Evolutionary conservation across 2,888 invertebrate genomes (phyloP).

Genomic region (Phragmatobia fuliginosa): DNA sequence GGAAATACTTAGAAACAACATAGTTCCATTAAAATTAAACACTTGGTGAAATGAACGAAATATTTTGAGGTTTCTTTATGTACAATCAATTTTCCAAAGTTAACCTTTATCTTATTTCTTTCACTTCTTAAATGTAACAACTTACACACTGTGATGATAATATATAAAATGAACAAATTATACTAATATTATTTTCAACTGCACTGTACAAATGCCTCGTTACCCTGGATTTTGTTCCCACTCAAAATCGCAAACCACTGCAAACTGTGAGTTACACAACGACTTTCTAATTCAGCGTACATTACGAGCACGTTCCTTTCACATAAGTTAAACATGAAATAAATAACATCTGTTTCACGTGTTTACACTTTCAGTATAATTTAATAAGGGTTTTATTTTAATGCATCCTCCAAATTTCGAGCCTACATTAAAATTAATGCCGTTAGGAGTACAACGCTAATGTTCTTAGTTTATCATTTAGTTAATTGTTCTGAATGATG

Average conservation of each 20-base stretch:
- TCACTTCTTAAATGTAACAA: no score
- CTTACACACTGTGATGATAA: no score
- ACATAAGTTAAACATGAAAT: conserved; percentile 47
- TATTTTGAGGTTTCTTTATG: no score
- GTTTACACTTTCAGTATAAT: conserved; percentile 51
- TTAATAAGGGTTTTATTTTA: conserved; percentile 54
- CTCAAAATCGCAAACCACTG: conserved; percentile 29
- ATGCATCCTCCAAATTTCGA: conserved; percentile 47
- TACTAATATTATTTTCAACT: neutral
- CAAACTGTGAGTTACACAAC: conserved; percentile 20
- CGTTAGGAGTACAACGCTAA: conserved; percentile 32
- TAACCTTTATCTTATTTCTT: no score
- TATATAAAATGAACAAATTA: no score
- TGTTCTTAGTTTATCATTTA: conserved; percentile 21
- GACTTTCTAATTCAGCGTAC: conserved; percentile 41
- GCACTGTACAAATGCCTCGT: neutral
- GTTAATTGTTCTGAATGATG: neutral
- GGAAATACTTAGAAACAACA: no score
- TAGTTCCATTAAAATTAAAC: no score
- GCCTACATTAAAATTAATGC: conserved; percentile 47
- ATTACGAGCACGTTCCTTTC: conserved; percentile 32
- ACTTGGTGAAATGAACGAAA: no score
- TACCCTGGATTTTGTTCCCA: conserved; percentile 14
- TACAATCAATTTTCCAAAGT: no score
- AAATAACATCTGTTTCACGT: conserved; percentile 45